A percentile compares a stretch with the other conserved stretches of the same genome.
Conservation (phyloP, 2,888 invertebrate species). For the Atethmia centrago region DNA sequence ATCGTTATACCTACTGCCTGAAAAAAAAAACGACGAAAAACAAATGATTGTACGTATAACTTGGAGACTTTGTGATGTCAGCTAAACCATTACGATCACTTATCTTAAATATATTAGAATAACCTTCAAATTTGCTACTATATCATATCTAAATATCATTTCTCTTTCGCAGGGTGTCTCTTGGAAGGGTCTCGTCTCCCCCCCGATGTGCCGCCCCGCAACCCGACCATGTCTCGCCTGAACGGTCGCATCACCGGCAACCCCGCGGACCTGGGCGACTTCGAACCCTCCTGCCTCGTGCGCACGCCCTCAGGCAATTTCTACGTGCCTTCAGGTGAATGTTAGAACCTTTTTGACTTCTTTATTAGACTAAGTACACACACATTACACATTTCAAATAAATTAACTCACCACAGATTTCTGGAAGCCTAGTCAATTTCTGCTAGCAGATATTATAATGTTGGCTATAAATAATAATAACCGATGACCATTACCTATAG, state of each 20-base stretch:
- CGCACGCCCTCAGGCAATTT: conserved; percentile 98
- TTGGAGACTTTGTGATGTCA: conserved; percentile 5
- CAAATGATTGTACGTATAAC: neutral
- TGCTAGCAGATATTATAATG: neutral
- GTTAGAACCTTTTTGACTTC: conserved; percentile 68
- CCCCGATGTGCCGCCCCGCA: conserved; percentile 96
- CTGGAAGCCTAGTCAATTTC: neutral
- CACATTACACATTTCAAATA: conserved; percentile 12
- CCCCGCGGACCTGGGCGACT: conserved; percentile 94
- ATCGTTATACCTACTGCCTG: neutral
- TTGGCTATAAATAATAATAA: neutral
- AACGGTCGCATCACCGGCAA: conserved; percentile 96
- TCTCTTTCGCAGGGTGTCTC: conserved; percentile 93
- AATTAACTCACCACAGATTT: neutral
- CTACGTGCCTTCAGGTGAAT: conserved; percentile 96
- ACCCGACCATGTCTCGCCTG: conserved; percentile 97
- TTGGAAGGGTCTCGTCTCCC: conserved; percentile 95
- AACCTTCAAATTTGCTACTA: neutral
- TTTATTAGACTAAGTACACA: conserved; percentile 47
- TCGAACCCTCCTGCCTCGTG: conserved; percentile 97
- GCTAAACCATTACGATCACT: neutral
- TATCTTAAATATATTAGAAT: neutral
- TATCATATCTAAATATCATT: conserved; percentile 7
- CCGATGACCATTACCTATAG: neutral
- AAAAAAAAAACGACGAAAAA: neutral